These are phyloP conservation scores for Aphidius colemani DNA, from an alignment of 2,888 invertebrate species.

Conservation along the genomic window DNA sequence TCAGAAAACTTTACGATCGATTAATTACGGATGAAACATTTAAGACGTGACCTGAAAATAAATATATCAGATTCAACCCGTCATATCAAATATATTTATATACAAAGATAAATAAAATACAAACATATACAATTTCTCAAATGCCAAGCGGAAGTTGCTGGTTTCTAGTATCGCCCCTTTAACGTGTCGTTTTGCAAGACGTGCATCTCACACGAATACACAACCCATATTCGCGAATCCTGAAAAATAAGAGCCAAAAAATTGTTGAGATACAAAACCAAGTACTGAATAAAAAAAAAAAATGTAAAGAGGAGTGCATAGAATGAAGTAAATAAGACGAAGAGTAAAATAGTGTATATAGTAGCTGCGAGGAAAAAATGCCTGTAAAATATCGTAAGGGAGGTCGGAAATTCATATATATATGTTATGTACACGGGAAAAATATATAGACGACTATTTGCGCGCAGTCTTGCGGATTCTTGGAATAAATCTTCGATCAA, in stretches of 20 bases:
- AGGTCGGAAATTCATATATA: no score
- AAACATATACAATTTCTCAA: background rate
- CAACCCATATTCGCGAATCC: background rate
- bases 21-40: slow-evolving; percentile 29
- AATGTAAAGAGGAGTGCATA: background rate
- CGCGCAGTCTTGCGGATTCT: slow-evolving; percentile 21
- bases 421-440: background rate
- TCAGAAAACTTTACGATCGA: slow-evolving; percentile 36
- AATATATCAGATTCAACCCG: background rate
- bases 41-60: slow-evolving; percentile 17
- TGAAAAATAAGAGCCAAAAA: background rate
- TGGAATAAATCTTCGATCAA: slow-evolving; percentile 39
- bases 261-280: background rate
- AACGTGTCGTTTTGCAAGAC: background rate
- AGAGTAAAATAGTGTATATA: background rate
- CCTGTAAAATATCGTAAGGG: no score
- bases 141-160: slow-evolving; percentile 11
- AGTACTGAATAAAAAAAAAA: slow-evolving; percentile 4
- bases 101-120: no score
- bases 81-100: background rate
- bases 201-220: no score
- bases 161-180: background rate
- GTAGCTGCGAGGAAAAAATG: no score
- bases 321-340: background rate
- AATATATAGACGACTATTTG: slow-evolving; percentile 9